Conservation (phyloP, 2,888 invertebrate species). For the Marronus borbonicus region DNA sequence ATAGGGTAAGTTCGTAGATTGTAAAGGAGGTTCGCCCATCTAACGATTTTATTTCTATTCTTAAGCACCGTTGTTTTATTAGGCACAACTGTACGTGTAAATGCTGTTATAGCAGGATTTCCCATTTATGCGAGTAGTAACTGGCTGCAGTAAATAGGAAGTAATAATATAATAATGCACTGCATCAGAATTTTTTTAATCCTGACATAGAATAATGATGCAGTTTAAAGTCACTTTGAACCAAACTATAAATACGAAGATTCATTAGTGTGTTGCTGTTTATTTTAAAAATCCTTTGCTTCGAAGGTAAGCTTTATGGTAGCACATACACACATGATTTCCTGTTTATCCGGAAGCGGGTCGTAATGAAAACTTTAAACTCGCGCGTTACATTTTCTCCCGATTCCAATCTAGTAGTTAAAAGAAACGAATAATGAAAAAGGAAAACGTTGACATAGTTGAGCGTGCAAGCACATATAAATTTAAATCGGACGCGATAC, state of each 20-base stretch:
- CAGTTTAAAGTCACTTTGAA: slow-evolving; percentile 14
- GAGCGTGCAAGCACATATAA: background rate
- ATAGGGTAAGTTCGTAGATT: too few species aligned
- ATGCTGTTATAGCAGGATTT: too few species aligned
- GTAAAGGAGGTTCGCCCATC: too few species aligned
- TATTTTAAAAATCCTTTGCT: slow-evolving; percentile 17
- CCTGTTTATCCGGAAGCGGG: slow-evolving; percentile 26
- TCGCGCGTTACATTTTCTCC: slow-evolving; percentile 1
- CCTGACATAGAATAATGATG: background rate
- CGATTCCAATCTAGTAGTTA: slow-evolving; percentile 6
- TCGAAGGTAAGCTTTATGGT: slow-evolving; percentile 1
- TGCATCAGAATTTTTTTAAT: too few species aligned
- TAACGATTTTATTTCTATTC: too few species aligned
- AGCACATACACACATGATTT: background rate
- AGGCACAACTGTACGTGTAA: too few species aligned
- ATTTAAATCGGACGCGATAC: slow-evolving; percentile 6
- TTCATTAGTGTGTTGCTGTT: slow-evolving; percentile 10
- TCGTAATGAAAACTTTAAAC: slow-evolving; percentile 15
- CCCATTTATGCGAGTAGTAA: too few species aligned
- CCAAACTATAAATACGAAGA: slow-evolving; percentile 9
- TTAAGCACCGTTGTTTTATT: too few species aligned
- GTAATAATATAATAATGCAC: too few species aligned
- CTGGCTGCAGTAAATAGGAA: too few species aligned
- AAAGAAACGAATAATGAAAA: slow-evolving; percentile 6
- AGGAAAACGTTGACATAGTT: background rate